Evolutionary conservation across 2,888 invertebrate species (phyloP).

Genomic region (Congeria kusceri): DNA sequence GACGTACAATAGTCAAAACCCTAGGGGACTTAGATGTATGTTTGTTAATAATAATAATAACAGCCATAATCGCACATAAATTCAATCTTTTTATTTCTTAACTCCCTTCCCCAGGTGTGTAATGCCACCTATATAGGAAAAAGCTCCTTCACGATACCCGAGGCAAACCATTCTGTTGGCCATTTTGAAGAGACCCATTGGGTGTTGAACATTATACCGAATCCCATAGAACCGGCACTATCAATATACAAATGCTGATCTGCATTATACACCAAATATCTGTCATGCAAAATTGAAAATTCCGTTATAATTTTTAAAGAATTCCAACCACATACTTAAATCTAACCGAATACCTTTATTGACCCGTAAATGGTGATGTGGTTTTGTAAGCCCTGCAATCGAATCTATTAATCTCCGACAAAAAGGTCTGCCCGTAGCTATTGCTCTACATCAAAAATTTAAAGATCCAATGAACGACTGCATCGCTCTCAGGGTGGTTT

Average conservation of each 20-base stretch:
- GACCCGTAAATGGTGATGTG: not conserved
- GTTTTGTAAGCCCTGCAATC: not conserved
- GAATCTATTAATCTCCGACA: constrained; percentile 8
- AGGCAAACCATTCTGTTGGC: no score
- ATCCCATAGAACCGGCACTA: not conserved
- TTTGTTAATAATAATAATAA: no score
- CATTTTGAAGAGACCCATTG: no score
- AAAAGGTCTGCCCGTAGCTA: not conserved
- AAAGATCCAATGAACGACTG: constrained; percentile 2
- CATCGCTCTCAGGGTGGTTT: not conserved
- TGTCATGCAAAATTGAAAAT: not conserved
- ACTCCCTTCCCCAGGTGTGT: no score
- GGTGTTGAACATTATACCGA: not conserved
- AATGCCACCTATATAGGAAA: no score
- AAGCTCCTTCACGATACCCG: no score
- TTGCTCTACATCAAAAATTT: not conserved
- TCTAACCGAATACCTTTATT: not conserved
- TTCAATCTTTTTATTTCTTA: no score
- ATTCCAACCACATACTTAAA: not conserved
- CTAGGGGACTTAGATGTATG: no score
- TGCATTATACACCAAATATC: not conserved
- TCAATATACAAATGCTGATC: not conserved
- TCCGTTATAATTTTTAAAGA: constrained; percentile 2
- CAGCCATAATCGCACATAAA: no score
- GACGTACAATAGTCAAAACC: no score